Conservation (phyloP, 2,113 vertebrate species). For the Chauna torquata region DNA sequence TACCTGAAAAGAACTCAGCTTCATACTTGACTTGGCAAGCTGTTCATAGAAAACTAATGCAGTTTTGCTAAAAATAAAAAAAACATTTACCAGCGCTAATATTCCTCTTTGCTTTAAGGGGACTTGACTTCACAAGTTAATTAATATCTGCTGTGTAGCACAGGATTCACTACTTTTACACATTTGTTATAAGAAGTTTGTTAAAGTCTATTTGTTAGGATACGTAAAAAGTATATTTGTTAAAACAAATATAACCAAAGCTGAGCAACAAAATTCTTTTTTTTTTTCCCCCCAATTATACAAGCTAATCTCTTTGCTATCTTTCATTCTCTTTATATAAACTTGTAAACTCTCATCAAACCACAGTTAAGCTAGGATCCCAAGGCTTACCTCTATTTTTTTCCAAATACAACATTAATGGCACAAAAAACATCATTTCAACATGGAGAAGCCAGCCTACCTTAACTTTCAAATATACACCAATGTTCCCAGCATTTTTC, state of each 20-base stretch:
- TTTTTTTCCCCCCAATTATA: background rate
- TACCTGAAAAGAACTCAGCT: background rate
- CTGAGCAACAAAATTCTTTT: background rate
- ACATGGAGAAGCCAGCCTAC: constrained; percentile 69
- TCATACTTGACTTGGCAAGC: background rate
- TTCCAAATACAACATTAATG: background rate
- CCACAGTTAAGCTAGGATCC: background rate
- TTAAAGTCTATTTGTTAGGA: background rate
- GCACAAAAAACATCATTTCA: background rate
- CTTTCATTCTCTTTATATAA: background rate
- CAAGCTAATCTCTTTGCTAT: background rate
- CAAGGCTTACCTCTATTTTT: background rate
- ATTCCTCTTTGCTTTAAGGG: background rate
- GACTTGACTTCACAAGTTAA: background rate
- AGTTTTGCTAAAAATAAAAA: background rate
- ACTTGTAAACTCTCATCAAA: background rate
- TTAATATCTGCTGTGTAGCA: background rate
- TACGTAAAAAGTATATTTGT: background rate
- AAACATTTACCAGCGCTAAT: background rate
- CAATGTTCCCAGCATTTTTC: constrained; percentile 95
- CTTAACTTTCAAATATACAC: constrained; percentile 86
- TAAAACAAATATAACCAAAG: background rate
- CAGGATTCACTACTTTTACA: background rate
- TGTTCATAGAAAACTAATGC: background rate
- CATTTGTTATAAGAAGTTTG: background rate